Evolutionary conservation across 2,113 vertebrate species (phyloP).

Genomic region (Bungarus multicinctus): DNA sequence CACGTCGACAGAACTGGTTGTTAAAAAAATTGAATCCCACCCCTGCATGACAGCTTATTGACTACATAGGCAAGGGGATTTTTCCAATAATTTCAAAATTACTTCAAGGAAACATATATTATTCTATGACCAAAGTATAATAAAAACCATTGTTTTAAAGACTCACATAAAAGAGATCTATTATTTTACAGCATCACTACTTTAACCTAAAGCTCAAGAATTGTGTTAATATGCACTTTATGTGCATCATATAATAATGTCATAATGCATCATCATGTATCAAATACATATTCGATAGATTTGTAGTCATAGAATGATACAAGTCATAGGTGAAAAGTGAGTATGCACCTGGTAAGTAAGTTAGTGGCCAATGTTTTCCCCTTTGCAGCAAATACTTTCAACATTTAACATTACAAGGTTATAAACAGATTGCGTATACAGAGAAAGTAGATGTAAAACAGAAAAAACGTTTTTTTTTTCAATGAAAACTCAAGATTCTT

Average conservation of each 20-base stretch:
- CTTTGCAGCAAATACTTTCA: constrained; percentile 52
- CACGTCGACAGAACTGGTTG: too few relatives aligned
- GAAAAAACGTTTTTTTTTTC: background rate
- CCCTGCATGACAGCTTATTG: background rate
- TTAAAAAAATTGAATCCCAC: too few relatives aligned
- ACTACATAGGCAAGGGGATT: background rate
- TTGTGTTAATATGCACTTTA: constrained; percentile 23
- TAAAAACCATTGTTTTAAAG: constrained; percentile 5
- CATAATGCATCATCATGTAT: background rate
- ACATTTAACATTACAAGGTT: constrained; percentile 50
- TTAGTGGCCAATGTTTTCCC: constrained; percentile 58
- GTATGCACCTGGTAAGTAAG: constrained; percentile 46
- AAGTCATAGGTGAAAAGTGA: constrained; percentile 49
- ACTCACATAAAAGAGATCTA: background rate
- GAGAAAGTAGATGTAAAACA: constrained; percentile 42
- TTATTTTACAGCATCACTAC: constrained; percentile 20
- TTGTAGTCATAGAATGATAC: constrained; percentile 50
- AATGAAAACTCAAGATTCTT: constrained; percentile 48
- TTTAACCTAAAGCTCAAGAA: constrained; percentile 32
- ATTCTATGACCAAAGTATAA: constrained; percentile 26
- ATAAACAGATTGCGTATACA: constrained; percentile 20
- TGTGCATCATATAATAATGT: constrained; percentile 13
- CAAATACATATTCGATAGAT: background rate
- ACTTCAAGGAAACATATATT: constrained; percentile 49
- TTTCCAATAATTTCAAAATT: constrained; percentile 28